Evolutionary conservation across 2,797 vertebrate species (phyloP).

Genomic region (Strix occidentalis): DNA sequence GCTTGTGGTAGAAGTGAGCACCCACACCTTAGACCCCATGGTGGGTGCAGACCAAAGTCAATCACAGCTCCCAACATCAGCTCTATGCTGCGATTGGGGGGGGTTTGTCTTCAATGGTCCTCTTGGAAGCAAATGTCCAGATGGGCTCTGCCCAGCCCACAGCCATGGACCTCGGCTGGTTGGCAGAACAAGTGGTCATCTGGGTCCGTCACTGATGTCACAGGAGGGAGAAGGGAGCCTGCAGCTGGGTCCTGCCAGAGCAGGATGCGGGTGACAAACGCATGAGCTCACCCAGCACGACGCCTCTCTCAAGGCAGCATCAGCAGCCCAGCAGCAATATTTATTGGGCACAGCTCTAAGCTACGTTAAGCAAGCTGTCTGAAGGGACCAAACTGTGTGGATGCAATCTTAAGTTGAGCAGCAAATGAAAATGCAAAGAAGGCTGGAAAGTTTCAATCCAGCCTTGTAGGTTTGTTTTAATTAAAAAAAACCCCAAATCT

Average conservation of each 20-base stretch:
- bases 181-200: rapidly evolving
- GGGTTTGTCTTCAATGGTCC: background rate
- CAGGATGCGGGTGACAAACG: rapidly evolving
- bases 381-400: background rate
- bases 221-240: background rate
- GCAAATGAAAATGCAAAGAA: background rate
- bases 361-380: background rate
- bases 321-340: background rate
- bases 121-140: background rate
- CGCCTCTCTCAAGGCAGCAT: background rate
- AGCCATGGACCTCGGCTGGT: rapidly evolving
- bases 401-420: background rate
- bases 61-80: background rate
- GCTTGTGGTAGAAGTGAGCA: background rate
- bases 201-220: background rate
- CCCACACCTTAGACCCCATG: rapidly evolving
- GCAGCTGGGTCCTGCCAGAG: background rate
- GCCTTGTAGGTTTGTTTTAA: background rate
- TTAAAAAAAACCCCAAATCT: background rate
- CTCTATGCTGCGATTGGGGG: rapidly evolving
- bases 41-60: background rate
- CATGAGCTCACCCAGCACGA: background rate
- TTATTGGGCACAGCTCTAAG: background rate
- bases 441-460: background rate
- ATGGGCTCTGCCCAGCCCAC: background rate